Evolutionary conservation across 2,797 vertebrate genomes (phyloP).

Genomic region (Melanotaenia pygmaea): DNA sequence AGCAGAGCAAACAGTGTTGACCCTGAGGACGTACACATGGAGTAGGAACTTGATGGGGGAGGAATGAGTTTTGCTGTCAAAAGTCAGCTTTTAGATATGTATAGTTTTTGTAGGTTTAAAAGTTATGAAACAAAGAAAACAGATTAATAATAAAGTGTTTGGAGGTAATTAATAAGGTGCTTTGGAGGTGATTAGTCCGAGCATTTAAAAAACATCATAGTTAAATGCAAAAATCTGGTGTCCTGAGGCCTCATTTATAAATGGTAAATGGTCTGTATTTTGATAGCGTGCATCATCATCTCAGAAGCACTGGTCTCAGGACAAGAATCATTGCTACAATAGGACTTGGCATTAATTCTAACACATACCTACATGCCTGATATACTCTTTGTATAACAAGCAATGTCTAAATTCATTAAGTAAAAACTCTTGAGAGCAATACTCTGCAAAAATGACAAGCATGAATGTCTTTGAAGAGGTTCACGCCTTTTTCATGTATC

Average conservation of each 20-base stretch:
- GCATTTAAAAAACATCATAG: neutral
- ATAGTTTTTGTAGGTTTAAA: neutral
- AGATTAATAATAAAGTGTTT: too few relatives aligned
- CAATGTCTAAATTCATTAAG: slow-evolving; percentile 18
- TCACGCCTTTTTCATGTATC: slow-evolving; percentile 1
- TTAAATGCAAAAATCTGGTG: too few relatives aligned
- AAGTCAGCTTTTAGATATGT: neutral
- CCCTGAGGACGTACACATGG: neutral
- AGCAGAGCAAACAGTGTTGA: neutral
- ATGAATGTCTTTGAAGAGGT: slow-evolving; percentile 11
- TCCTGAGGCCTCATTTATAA: too few relatives aligned
- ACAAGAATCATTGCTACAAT: neutral
- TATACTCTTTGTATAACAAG: neutral
- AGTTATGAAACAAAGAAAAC: neutral
- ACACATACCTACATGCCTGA: too few relatives aligned
- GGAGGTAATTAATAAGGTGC: too few relatives aligned
- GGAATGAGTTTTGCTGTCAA: too few relatives aligned
- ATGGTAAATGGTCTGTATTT: too few relatives aligned
- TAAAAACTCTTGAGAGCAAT: slow-evolving; percentile 1
- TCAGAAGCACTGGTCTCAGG: too few relatives aligned
- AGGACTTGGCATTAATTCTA: neutral
- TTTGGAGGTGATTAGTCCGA: too few relatives aligned
- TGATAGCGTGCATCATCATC: too few relatives aligned
- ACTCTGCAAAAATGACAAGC: slow-evolving; percentile 17
- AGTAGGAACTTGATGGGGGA: neutral